A percentile compares a stretch with the other conserved stretches of the same genome.
phyloP scores from a whole-genome alignment of 1,140 invertebrate genomes.

The Sitobion miscanthi region DNA sequence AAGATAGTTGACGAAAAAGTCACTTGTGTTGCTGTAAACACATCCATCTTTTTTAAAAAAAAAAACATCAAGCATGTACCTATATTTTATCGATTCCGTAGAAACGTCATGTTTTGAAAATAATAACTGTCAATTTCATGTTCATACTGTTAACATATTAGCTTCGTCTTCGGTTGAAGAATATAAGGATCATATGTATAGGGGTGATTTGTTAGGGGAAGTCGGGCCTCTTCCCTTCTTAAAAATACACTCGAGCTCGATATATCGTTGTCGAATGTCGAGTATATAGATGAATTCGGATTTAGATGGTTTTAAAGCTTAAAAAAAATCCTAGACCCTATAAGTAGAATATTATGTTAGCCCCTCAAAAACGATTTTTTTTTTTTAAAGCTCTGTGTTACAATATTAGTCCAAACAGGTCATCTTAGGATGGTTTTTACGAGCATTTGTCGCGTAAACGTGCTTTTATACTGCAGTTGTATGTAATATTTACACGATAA shows the following conservation, averaged over 20 bases:
- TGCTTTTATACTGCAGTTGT: background rate
- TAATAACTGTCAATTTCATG: no score
- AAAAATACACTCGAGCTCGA: background rate
- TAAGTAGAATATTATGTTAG: no score
- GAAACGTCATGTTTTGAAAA: no score
- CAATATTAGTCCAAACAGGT: background rate
- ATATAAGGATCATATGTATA: no score
- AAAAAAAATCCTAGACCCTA: background rate
- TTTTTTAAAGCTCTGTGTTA: background rate
- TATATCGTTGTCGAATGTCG: background rate
- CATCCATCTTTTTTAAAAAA: background rate
- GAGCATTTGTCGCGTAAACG: background rate
- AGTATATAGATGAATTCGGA: background rate
- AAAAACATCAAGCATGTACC: no score
- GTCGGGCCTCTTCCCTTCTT: no score
- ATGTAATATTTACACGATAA: background rate
- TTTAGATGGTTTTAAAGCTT: background rate
- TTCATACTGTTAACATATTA: no score
- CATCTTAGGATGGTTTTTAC: background rate
- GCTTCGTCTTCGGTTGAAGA: no score
- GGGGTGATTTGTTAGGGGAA: no score
- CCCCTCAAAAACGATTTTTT: no score
- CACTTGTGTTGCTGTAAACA: no score
- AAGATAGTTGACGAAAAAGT: background rate
- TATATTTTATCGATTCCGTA: no score